These are phyloP conservation scores for Drosophila eohydei DNA, from an alignment of 2,888 invertebrate genomes.

Conservation along the genomic window DNA sequence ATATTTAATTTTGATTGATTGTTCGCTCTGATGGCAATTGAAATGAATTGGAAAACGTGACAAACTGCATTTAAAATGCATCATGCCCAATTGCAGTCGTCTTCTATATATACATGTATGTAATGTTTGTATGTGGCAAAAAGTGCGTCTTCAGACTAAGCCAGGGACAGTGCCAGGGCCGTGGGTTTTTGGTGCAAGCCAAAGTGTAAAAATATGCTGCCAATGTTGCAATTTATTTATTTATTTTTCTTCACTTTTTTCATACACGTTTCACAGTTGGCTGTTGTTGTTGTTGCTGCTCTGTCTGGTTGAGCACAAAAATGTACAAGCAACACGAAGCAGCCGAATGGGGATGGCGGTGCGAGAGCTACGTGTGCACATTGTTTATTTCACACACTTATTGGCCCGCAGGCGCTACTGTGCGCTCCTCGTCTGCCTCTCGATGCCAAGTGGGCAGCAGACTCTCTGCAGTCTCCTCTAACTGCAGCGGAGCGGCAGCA, in stretches of 20 bases:
- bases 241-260: slow-evolving; percentile 73
- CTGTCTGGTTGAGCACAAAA: slow-evolving; percentile 75
- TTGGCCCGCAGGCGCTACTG: slow-evolving; percentile 80
- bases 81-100: slow-evolving; percentile 55
- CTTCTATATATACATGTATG: slow-evolving; percentile 7
- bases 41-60: slow-evolving; percentile 38
- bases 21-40: slow-evolving; percentile 7
- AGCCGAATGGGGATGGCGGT: slow-evolving; percentile 47
- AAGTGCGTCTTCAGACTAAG: slow-evolving; percentile 55
- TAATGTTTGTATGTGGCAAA: slow-evolving; percentile 14
- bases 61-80: slow-evolving; percentile 53
- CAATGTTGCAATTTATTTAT: slow-evolving; percentile 81
- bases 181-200: slow-evolving; percentile 75
- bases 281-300: slow-evolving; percentile 47
- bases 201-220: slow-evolving; percentile 80
- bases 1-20: slow-evolving; percentile 14
- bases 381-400: slow-evolving; percentile 81
- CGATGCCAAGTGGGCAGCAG: slow-evolving; percentile 13
- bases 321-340: slow-evolving; percentile 73
- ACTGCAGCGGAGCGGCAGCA: slow-evolving; percentile 3
- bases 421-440: slow-evolving; percentile 45
- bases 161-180: slow-evolving; percentile 60
- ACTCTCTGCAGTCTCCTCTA: slow-evolving; percentile 19
- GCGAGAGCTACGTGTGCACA: slow-evolving; percentile 71
- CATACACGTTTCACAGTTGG: slow-evolving; percentile 29